Evolutionary conservation across 2,113 vertebrate species (phyloP).

Genomic region (Chloroceryle aenea): DNA sequence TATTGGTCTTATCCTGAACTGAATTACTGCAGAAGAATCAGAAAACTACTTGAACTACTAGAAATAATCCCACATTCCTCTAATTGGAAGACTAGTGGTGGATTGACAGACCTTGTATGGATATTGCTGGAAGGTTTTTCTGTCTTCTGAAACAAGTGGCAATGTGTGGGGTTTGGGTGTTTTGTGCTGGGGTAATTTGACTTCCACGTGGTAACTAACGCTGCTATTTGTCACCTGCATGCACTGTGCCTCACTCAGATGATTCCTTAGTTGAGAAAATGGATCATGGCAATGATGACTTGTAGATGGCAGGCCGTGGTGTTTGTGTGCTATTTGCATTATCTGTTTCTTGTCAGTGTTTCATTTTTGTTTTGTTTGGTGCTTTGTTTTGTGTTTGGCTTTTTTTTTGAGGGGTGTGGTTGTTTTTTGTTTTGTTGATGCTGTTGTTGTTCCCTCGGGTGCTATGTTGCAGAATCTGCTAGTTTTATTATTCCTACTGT

Average conservation of each 20-base stretch:
- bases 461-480: not conserved
- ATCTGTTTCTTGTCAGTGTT: not conserved
- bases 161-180: not conserved
- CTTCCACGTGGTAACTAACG: not conserved
- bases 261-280: not conserved
- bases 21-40: not conserved
- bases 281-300: not conserved
- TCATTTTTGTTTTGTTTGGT: not conserved
- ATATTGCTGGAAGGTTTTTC: not conserved
- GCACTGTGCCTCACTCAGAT: not conserved
- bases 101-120: not conserved
- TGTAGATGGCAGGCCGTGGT: not conserved
- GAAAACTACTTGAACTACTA: not conserved
- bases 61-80: not conserved
- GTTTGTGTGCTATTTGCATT: not conserved
- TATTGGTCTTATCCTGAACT: not conserved
- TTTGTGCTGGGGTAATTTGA: not conserved
- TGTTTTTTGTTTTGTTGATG: too few species aligned
- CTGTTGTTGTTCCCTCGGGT: not conserved
- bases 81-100: not conserved
- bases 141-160: not conserved
- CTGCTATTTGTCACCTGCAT: not conserved
- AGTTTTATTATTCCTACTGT: not conserved
- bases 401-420: too few species aligned
- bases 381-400: not conserved